A percentile compares a stretch with the other conserved stretches of the same genome.
phyloP scores from a whole-genome alignment of 2,113 vertebrate species.

The Trogon surrucura region DNA sequence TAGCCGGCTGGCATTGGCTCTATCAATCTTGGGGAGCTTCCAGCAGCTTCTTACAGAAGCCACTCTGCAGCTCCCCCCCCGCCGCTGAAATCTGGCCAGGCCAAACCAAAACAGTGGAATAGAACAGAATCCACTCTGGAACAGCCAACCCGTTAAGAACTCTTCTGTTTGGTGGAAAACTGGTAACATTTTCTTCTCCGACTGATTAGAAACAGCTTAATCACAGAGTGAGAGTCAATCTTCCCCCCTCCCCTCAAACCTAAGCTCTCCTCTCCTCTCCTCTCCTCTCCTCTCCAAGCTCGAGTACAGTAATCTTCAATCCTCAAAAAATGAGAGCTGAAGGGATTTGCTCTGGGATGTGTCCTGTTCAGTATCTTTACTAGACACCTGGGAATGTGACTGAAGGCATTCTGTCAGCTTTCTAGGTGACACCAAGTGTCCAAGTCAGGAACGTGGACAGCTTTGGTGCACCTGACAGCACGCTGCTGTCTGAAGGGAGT shows the following conservation, averaged over 20 bases:
- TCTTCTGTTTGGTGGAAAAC: neutral
- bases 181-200: neutral
- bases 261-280: too few relatives aligned
- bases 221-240: neutral
- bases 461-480: fast-evolving
- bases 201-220: neutral
- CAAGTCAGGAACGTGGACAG: fast-evolving
- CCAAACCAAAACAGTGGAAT: too few relatives aligned
- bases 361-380: neutral
- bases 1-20: too few relatives aligned
- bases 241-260: too few relatives aligned
- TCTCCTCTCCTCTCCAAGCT: neutral
- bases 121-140: neutral
- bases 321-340: fast-evolving
- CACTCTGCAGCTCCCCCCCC: too few relatives aligned
- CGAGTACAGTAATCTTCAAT: neutral
- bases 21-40: too few relatives aligned
- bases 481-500: neutral
- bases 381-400: neutral
- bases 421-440: neutral
- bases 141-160: neutral
- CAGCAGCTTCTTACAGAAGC: too few relatives aligned
- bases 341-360: neutral
- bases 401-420: fast-evolving
- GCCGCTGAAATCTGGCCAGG: too few relatives aligned